Evolutionary conservation across 1,140 invertebrate genomes (phyloP), one percentile per base, ranked within the genome.

Genomic region (Liolophura sinensis): DNA sequence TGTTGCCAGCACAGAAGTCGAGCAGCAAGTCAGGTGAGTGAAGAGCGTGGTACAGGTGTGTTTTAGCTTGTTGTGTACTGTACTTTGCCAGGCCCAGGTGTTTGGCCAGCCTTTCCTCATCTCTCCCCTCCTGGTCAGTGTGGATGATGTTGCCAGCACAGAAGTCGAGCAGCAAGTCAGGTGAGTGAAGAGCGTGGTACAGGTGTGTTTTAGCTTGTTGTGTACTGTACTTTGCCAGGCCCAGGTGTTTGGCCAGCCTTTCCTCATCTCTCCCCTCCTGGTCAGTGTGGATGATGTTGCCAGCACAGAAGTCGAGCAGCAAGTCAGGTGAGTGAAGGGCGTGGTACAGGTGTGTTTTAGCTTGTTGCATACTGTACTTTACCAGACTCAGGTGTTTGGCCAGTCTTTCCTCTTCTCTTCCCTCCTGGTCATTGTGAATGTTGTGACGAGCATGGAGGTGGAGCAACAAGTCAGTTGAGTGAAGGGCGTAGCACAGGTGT

Each of bases 201-300:
- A 22, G 31, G 31, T 40, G 31, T 40, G 31, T 40, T 40, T 40
- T 40, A 40, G 9, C 31, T 40, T 40, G 31, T 40, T 40, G 31
- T 3, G 9, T 40, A 9, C 9, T 40, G 31, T 40, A 40, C 31
- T 3, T 40, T 40, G 9, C 31, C 31, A 40, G 31, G 9, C 3
- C 31, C 3, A 40, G 9, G 3, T 40, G 31, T 40, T 40, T 77
- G 78, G 76, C 22, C 76, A 77, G 48, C 65, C 76, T 9, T 70
- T 80, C 47, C 67, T 70, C 31, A 71, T 78, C 12, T 72, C 71
- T 15, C 61, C 65, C 20, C 50, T 78, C 0, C 69, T 74, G 49
- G 68, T 80, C 1, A 71, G 72, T 50, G 67, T 78, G 40, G 75
- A 80, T 67, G 76, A 78, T 62, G 67, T 68, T 16, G 75, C 65